Conservation (phyloP, 2,113 vertebrate genomes). For the Pao palembangensis region DNA sequence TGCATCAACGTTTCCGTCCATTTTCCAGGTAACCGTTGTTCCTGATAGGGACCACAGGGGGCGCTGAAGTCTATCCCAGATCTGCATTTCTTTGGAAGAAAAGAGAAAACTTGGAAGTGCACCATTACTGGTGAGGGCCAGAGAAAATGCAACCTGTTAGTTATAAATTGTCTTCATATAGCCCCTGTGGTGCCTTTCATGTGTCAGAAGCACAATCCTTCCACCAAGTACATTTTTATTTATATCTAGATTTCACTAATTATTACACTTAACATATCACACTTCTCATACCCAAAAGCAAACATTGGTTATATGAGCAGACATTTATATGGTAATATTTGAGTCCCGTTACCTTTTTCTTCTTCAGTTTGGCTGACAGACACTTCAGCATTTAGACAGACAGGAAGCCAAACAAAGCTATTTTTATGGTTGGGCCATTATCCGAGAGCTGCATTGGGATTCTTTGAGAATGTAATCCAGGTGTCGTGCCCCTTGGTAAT, state of each 20-base stretch:
- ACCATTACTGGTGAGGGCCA: too few species aligned
- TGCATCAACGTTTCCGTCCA: too few species aligned
- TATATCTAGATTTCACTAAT: background rate
- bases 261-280: background rate
- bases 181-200: too few species aligned
- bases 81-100: too few species aligned
- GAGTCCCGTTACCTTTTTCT: conserved; percentile 20
- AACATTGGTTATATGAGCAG: conserved; percentile 47
- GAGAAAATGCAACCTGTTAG: too few species aligned
- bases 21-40: too few species aligned
- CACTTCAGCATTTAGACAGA: conserved; percentile 43
- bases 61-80: too few species aligned
- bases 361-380: conserved; percentile 51
- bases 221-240: too few species aligned
- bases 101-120: too few species aligned
- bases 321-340: conserved; percentile 71
- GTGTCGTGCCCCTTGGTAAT: conserved; percentile 68
- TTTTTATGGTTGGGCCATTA: conserved; percentile 72
- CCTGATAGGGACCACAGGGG: too few species aligned
- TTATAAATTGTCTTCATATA: too few species aligned
- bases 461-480: conserved; percentile 69
- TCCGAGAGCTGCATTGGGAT: conserved; percentile 64
- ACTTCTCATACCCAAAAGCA: conserved; percentile 39
- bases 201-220: too few species aligned
- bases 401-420: conserved; percentile 62